Evolutionary conservation across 2,113 vertebrate species (phyloP).

Genomic region (Catharus minimus): DNA sequence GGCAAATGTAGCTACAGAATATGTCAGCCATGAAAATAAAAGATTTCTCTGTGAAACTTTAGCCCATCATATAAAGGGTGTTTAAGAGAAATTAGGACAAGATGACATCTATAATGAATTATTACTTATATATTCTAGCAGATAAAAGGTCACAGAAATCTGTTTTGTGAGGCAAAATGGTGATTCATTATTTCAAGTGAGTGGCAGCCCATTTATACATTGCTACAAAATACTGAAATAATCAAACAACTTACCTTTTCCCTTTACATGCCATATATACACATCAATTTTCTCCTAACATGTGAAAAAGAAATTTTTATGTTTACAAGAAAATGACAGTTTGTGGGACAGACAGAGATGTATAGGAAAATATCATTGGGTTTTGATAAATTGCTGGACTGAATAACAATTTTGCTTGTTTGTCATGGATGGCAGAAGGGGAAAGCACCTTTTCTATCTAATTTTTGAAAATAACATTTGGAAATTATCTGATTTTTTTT

Average conservation of each 20-base stretch:
- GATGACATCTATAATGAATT: not conserved
- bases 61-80: not conserved
- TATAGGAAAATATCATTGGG: not conserved
- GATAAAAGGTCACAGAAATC: slow-evolving; percentile 14
- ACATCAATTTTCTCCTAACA: not conserved
- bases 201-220: not conserved
- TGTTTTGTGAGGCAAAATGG: not conserved
- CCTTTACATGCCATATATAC: not conserved
- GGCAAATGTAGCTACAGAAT: not conserved
- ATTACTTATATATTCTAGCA: slow-evolving; percentile 9
- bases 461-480: not conserved
- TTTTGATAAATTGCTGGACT: not conserved
- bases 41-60: slow-evolving; percentile 4
- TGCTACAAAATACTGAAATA: slow-evolving; percentile 8
- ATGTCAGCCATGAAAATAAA: slow-evolving; percentile 15
- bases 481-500: not conserved
- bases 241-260: not conserved
- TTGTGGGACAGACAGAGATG: not conserved
- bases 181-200: not conserved
- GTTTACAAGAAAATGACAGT: not conserved
- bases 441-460: not conserved
- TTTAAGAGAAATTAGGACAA: slow-evolving; percentile 28
- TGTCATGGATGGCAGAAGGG: rapidly evolving
- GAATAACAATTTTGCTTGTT: not conserved
- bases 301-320: not conserved